A percentile compares a stretch with the other conserved stretches of the same genome.
These are phyloP conservation scores for Varanus komodoensis DNA, from an alignment of 2,113 vertebrate species.

Conservation along the genomic window DNA sequence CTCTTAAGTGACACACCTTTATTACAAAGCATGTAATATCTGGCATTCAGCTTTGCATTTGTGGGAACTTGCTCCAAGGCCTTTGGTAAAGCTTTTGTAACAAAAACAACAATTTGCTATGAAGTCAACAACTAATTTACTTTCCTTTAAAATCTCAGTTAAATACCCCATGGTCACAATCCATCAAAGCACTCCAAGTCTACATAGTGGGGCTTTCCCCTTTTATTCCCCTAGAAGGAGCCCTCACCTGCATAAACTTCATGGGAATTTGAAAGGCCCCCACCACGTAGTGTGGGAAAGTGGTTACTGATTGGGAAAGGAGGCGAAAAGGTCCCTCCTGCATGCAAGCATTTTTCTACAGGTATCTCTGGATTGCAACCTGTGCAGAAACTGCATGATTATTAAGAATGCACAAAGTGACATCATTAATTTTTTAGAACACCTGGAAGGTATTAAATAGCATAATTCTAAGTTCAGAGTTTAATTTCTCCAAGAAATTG, in stretches of 20 bases:
- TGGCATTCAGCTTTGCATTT: conserved; percentile 66
- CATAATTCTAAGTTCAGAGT: neutral
- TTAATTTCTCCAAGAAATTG: neutral
- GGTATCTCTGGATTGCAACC: neutral
- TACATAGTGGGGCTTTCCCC: neutral
- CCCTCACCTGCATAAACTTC: neutral
- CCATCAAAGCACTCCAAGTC: neutral
- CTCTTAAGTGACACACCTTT: conserved; percentile 63
- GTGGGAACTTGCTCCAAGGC: conserved; percentile 68
- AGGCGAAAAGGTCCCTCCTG: neutral
- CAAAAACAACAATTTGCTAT: conserved; percentile 49
- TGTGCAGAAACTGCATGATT: neutral
- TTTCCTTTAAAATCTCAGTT: neutral
- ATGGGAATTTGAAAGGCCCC: neutral
- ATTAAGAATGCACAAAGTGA: neutral
- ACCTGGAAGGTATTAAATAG: rapidly evolving
- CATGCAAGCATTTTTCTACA: neutral
- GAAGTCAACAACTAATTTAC: conserved; percentile 32
- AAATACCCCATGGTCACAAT: neutral
- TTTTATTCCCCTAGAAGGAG: neutral
- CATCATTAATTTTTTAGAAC: conserved; percentile 40
- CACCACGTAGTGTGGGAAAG: neutral
- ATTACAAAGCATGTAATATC: conserved; percentile 34
- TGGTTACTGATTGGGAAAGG: neutral
- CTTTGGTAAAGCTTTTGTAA: conserved; percentile 50